A percentile compares a stretch with the other conserved stretches of the same genome.
phyloP scores from a whole-genome alignment of 1,140 invertebrate genomes.

The Drosophila nigrodunni region DNA sequence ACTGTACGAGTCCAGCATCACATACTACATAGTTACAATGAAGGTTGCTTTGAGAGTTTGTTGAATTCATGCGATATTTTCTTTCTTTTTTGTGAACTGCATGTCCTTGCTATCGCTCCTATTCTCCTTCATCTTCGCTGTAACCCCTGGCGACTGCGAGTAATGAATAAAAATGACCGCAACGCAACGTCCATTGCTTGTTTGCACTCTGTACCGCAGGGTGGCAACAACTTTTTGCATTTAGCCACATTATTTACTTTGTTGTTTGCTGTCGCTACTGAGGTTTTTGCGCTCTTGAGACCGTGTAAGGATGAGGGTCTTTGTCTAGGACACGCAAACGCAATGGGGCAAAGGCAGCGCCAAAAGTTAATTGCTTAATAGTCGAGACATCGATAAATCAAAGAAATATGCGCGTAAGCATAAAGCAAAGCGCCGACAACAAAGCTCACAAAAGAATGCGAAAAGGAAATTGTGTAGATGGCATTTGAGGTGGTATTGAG shows the following conservation, averaged over 20 bases:
- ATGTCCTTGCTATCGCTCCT: slow-evolving; percentile 25
- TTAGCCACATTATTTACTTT: slow-evolving; percentile 46
- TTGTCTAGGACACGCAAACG: slow-evolving; percentile 28
- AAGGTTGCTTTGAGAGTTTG: slow-evolving; percentile 1
- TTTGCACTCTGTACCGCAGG: slow-evolving; percentile 48
- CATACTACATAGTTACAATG: background rate
- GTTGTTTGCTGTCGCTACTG: background rate
- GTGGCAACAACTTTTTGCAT: slow-evolving; percentile 50
- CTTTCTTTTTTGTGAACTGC: background rate
- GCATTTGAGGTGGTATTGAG: slow-evolving; percentile 1
- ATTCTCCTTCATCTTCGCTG: background rate
- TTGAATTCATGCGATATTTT: background rate
- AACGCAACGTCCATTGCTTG: slow-evolving; percentile 52
- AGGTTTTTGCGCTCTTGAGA: slow-evolving; percentile 25
- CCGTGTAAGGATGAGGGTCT: background rate
- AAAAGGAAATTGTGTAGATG: slow-evolving; percentile 35
- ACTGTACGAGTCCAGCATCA: background rate
- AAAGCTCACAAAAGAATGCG: slow-evolving; percentile 49
- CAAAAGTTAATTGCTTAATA: slow-evolving; percentile 78
- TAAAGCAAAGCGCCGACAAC: slow-evolving; percentile 64
- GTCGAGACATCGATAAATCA: slow-evolving; percentile 80
- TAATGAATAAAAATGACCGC: slow-evolving; percentile 59
- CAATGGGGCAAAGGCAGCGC: slow-evolving; percentile 2
- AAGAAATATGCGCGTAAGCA: slow-evolving; percentile 77
- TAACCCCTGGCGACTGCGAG: slow-evolving; percentile 13